phyloP scores from a whole-genome alignment of 2,113 vertebrate genomes.

The Salvator merianae region DNA sequence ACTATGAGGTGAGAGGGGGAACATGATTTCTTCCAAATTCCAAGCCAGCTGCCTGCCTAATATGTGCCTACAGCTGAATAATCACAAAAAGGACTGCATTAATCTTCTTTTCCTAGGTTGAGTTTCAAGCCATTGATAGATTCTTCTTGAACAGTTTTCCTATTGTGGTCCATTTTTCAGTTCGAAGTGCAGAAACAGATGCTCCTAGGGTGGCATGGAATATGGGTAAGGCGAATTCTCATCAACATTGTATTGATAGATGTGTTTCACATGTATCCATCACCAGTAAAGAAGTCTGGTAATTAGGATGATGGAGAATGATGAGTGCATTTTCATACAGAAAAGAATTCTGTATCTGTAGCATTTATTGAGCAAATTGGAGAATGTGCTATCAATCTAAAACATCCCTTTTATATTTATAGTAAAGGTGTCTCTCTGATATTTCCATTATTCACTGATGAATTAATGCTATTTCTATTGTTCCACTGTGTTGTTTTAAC shows the following conservation, averaged over 20 bases:
- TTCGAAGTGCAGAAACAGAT: slow-evolving; percentile 70
- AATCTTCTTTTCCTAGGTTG: slow-evolving; percentile 71
- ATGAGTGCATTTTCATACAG: background rate
- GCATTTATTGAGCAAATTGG: background rate
- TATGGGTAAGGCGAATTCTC: slow-evolving; percentile 57
- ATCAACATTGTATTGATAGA: background rate
- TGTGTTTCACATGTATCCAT: background rate
- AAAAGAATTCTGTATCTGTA: background rate
- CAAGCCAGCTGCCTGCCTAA: slow-evolving; percentile 46
- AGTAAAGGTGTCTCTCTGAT: too few species aligned
- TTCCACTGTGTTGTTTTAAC: background rate
- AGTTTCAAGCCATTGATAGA: slow-evolving; percentile 79
- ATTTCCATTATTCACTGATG: background rate
- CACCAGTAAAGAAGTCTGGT: background rate
- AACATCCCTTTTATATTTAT: background rate
- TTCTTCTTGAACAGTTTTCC: slow-evolving; percentile 67
- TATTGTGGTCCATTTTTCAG: slow-evolving; percentile 77
- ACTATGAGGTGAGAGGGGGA: slow-evolving; percentile 74
- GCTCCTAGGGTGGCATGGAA: slow-evolving; percentile 79
- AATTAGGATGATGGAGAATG: background rate
- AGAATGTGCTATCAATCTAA: background rate
- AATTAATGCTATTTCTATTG: background rate
- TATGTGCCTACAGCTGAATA: background rate
- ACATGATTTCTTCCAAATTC: slow-evolving; percentile 41
- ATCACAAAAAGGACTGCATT: slow-evolving; percentile 43